Base-by-base conservation (phyloP, 2,113 vertebrate species). In the Hydrochoerus hydrochaeris region DNA sequence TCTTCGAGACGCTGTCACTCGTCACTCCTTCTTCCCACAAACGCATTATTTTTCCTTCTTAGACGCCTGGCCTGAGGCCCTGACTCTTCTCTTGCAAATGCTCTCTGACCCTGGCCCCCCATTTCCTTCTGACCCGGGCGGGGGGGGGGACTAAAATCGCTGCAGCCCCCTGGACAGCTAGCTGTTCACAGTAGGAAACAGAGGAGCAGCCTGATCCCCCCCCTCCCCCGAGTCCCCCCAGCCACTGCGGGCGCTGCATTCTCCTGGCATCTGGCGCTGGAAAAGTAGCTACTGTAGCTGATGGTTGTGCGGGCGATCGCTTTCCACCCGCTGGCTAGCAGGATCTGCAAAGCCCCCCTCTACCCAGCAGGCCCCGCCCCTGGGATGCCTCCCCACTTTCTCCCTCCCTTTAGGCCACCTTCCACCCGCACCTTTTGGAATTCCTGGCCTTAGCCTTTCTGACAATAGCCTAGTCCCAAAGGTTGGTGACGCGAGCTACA, bases 71-170 rank as follows among this genome's bases (percentile, higher is more conserved):
- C 20, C 63, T 30, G 41, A 77, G 63, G 38, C 4, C 35, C 71
- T 35, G n/a, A 24, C 38, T 7, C 20, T 82, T 69, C 41, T 71
- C 60, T 90, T 84, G 83, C 65, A 71, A 88, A 44, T 52, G 12
- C 65, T 38, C 49, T 71, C 57, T 69, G 78, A 63, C 44, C 49
- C 38, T 71, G 67, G 60, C 24, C 28, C 73, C 57, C 30, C 24
- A 24, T 65, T 71, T 93, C 75, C 96, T 88, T 73, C 87, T 91
- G 90, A 96, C 86, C 73, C n/a, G n/a, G n/a, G n/a, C n/a, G n/a
- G n/a, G n/a, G n/a, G 49, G 84, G 91, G 75, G 73, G 58, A 65
- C 75, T 87, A n/a, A 44, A 9, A 95, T 96, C 95, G 80, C 91
- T 88, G 96, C 97, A 97, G 96, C 35, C 75, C 63, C 78, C 73